Conservation (phyloP, 1,140 invertebrate species). For the Drosophila prosaltans region DNA sequence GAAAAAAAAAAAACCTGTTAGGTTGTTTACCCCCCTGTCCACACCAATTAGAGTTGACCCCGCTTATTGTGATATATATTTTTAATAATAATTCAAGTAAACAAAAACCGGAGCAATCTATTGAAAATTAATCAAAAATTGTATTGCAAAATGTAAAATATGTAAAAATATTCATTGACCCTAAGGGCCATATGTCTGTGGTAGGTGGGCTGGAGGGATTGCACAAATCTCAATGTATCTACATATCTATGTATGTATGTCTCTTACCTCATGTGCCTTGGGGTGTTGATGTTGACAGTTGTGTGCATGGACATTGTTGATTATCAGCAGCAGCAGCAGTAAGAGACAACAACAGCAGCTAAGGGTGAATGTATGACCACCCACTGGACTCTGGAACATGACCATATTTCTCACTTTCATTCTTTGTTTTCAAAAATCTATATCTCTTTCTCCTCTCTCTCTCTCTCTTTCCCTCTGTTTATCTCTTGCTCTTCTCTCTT, state of each 20-base stretch:
- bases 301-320: conserved; percentile 49
- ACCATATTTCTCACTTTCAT: conserved; percentile 13
- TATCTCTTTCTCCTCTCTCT: neutral
- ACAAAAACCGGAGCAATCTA: too few species aligned
- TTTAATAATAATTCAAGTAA: neutral
- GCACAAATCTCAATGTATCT: neutral
- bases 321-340: conserved; percentile 37
- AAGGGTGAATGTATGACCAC: conserved; percentile 25
- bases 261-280: conserved; percentile 77
- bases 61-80: neutral
- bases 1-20: neutral
- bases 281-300: conserved; percentile 81
- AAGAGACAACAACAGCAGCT: conserved; percentile 20
- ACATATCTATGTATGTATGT: neutral
- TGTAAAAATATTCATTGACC: neutral
- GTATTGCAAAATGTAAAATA: neutral
- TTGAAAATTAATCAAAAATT: neutral
- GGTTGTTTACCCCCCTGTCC: neutral
- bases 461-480: too few species aligned
- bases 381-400: conserved; percentile 6
- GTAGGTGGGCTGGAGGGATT: neutral
- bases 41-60: neutral
- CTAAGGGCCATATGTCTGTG: neutral
- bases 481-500: neutral
- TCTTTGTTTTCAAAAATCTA: neutral